Evolutionary conservation across 2,113 vertebrate genomes (phyloP), one percentile per base, ranked within the genome.

Genomic region (Nothocercus nigrocapillus): DNA sequence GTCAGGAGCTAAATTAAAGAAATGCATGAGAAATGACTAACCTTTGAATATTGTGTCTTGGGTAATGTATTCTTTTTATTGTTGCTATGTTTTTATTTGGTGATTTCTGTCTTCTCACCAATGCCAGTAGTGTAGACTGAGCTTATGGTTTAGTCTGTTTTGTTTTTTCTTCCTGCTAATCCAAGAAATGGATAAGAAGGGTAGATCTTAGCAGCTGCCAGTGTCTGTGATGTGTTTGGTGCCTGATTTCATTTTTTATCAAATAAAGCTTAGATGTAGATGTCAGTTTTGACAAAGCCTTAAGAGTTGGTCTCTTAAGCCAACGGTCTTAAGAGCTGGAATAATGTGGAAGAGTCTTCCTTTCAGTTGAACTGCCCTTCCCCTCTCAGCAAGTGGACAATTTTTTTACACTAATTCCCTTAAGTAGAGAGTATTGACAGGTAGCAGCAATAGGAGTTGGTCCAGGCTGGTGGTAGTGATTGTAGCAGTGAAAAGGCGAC

Each of bases 1-100:
- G 88, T 91, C 58, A 87, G 80, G 69, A 93, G 83, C 73, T 83
- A 78, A 91, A 82, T 79, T 91, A 53, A 90, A 78, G 68, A 84
- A 81, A 78, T 75, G 25, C 21, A 0, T 56, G 32, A 38, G 38
- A 79, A 93, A 11, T 59, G 36, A 12, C 44, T 30, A 58, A 58
- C 54, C 54, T 89, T 74, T 75, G 27, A 9, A 24, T 81, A 42
- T 64, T 1, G 0, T 81, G 51, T 21, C 69, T 88, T 72, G 28
- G 34, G 34, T 53, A 56, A 19, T 51, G 11, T 56, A 56, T 78
- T 92, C 80, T 68, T 11, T 63, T 59, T 49, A 32, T 58, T 17
- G 1, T 40, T 66, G 30, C 40, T 79, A 6, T 79, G 47, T 75
- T 32, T 81, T 42, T 78, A 51, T 34, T 85, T 14, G 5, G 21